Evolutionary conservation across 2,888 invertebrate genomes (phyloP).

Genomic region (Phragmatobia fuliginosa): DNA sequence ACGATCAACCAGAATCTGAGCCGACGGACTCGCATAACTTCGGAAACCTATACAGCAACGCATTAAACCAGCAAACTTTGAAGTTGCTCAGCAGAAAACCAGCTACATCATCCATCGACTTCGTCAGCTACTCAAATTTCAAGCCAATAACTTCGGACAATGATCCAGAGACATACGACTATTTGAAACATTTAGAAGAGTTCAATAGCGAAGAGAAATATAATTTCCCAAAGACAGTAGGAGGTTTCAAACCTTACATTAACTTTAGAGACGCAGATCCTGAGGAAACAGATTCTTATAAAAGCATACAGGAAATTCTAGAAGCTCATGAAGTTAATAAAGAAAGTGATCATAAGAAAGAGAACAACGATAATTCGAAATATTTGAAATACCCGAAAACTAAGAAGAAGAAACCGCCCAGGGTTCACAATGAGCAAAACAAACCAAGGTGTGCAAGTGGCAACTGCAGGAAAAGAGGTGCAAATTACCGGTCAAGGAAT

Average conservation of each 20-base stretch:
- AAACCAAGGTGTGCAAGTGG: conserved; percentile 65
- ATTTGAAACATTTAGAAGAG: conserved; percentile 72
- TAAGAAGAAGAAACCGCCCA: conserved; percentile 57
- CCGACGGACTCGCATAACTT: conserved; percentile 55
- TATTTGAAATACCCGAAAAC: conserved; percentile 56
- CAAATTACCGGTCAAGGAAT: conserved; percentile 56
- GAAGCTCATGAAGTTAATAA: conserved; percentile 75
- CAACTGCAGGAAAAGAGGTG: conserved; percentile 67
- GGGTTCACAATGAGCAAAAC: conserved; percentile 40
- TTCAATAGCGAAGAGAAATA: conserved; percentile 59
- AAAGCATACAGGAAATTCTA: conserved; percentile 75
- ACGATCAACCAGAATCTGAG: conserved; percentile 46
- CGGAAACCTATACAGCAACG: conserved; percentile 60
- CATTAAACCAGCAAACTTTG: conserved; percentile 48
- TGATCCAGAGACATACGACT: conserved; percentile 76
- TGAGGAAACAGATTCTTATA: conserved; percentile 67
- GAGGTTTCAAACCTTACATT: conserved; percentile 61
- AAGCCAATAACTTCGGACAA: conserved; percentile 70
- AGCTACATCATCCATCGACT: conserved; percentile 59
- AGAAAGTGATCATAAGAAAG: conserved; percentile 40
- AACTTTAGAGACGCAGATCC: conserved; percentile 48
- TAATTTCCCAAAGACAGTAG: conserved; percentile 49
- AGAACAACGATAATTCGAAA: conserved; percentile 54
- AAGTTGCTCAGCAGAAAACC: conserved; percentile 51
- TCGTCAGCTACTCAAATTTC: conserved; percentile 67